phyloP scores from a whole-genome alignment of 2,888 invertebrate genomes.

The Allolobophora icterica region DNA sequence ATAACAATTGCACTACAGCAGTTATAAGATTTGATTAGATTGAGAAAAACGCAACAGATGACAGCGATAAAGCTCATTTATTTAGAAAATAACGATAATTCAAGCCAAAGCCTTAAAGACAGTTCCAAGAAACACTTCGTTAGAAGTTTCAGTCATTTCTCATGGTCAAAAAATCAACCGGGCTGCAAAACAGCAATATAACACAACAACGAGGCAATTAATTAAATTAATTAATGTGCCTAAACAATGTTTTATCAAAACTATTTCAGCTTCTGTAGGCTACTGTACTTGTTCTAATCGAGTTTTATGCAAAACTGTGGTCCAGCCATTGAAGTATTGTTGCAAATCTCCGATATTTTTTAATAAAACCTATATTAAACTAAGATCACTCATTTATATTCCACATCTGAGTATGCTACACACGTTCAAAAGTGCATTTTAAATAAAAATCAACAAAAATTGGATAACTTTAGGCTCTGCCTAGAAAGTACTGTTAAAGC shows the following conservation, averaged over 20 bases:
- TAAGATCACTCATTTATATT: neutral
- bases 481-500: conserved; percentile 19
- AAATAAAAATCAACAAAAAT: conserved; percentile 4
- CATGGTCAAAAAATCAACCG: neutral
- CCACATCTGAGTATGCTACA: neutral
- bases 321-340: neutral
- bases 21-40: neutral
- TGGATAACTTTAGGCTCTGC: conserved; percentile 25
- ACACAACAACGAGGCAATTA: neutral
- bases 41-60: neutral
- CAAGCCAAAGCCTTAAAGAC: neutral
- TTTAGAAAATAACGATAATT: conserved; percentile 6
- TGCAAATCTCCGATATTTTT: neutral
- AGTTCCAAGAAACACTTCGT: neutral
- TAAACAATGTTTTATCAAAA: neutral
- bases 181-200: neutral
- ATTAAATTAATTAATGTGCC: too few relatives aligned
- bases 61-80: neutral
- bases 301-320: neutral
- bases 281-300: neutral
- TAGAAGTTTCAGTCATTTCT: neutral
- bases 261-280: neutral
- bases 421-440: neutral
- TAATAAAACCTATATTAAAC: too few relatives aligned
- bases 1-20: neutral